Base-by-base conservation (phyloP, 1,140 invertebrate genomes). In the Pseudomyrmex flavicornis region DNA sequence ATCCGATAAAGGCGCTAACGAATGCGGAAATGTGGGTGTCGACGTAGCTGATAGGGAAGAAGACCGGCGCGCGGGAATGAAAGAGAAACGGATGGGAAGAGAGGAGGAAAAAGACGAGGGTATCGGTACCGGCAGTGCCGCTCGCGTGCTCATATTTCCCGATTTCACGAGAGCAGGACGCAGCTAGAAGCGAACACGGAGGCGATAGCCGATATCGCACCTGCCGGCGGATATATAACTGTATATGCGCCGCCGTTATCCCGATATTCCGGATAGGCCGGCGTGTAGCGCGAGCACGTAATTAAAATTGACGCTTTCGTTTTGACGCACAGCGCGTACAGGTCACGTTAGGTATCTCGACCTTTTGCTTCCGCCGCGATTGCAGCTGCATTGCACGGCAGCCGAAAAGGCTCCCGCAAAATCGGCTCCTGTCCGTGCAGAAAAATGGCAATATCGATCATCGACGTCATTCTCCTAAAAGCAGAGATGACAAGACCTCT, bases 221-320 rank as follows among this genome's bases (percentile, higher is more conserved):
- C 66, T 75, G 80, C 68, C 35, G 76, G 77, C 79, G 82, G 63
- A 83, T 90, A 76, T 86, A 74, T 65, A 56, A 74, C 70, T 90
- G 80, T 85, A 59, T 70, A 70, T 58, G 70, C 72, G 44, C 79
- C 75, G 70, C 82, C 86, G 88, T 90, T 90, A 90, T 88, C 68
- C 85, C 83, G 87, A 87, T 90, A 89, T 86, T 84, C 80, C 52
- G 63, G 75, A 84, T 86, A 82, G 76, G 70, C 59, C 82, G 68
- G 86, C 85, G 83, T 65, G 75, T 69, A 72, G 61, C 22, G 50
- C 82, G 75, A 84, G 58, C 77, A 83, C 77, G 86, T 91, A 91
- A 91, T 91, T 91, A 91, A 90, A 91, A 90, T 87, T 89, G 89
- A 90, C 89, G 88, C 86, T 89, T 90, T 88, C 85, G 88, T 90